Evolutionary conservation across 1,140 invertebrate genomes (phyloP), one percentile per base, ranked within the genome.

Genomic region (Ruditapes philippinarum): DNA sequence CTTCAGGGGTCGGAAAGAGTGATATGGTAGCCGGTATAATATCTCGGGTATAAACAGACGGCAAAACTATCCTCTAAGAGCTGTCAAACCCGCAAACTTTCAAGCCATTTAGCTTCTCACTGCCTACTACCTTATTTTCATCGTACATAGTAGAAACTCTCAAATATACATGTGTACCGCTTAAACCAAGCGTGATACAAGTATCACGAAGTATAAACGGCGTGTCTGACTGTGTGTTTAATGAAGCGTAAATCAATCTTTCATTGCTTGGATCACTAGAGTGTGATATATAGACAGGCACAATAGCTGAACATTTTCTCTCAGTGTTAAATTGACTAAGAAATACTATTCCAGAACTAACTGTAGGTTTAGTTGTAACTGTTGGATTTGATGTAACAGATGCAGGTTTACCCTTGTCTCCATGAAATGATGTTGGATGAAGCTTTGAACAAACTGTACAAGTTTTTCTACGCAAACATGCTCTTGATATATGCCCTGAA

Each of bases 11-110:
- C 3, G 86, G 86, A 17, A 88, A 81, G 40, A 81, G 86, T 2
- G 40, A 40, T 1, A 74, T 22, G 33, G 78, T 78, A 3, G 88
- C 81, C 17, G 88, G 88, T 74, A 89, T 89, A 4, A 89, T 68
- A 9, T 89, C 62, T 57, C 88, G 60, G 1, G 88, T 73, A 38
- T 85, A 89, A 0, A 25, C 54, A 33, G 57, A 7, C 14, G 81
- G 88, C 14, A 88, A 25, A 25, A 12, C 7, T 19, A 88, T 80
- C 17, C n/a, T 42, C 1, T 49, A 4, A 14, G 5, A 14, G 49
- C 74, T 54, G 36, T 80, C 78, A 70, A 60, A 74, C 19, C 74
- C 78, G 68, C 86, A 33, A 14, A 88, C 76, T 4, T 45, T 4
- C 38, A 88, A 54, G 49, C 76, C 86, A 19, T 51, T 80, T 7